Evolutionary conservation across 2,888 invertebrate species (phyloP), one percentile per base, ranked within the genome.

Genomic region (Oligia strigilis): DNA sequence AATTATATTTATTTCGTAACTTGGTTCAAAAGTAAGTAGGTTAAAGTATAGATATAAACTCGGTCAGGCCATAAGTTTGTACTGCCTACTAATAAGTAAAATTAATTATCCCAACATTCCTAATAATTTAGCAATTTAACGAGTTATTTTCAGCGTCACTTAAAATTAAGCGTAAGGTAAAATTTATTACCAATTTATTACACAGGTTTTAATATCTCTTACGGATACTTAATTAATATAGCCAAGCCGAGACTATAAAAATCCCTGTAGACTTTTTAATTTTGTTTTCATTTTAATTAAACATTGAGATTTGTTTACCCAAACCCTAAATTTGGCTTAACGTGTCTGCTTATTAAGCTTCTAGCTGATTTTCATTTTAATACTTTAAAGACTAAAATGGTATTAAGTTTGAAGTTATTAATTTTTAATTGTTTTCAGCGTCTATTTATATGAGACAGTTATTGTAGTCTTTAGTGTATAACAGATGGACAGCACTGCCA

Each of bases 231-330:
- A 78, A 71, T 80, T 73, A 71, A 88, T 79, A 81, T 74, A 69
- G 62, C 79, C 52, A 58, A 72, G 69, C 72, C 40, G 66, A 75
- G 83, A 60, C 84, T 73, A 77, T 85, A 79, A 87, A 88, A 87
- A 82, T 29, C 72, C 77, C 70, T 78, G 75, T 77, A 75, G 49
- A 81, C 40, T 79, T 87, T 79, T 85, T 84, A 85, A 85, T 85
- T 76, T 80, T 76, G 83, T 86, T 83, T 83, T 67, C 82, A 81
- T 82, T 87, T 90, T 88, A 88, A 90, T 90, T 88, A 90, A 90
- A 87, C 78, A 84, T 84, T 80, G 81, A 80, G 62, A 83, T 75
- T 87, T 89, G 80, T 87, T 87, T 77, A 60, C 81, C 58, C 52
- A 79, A 78, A 80, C 79, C 76, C 65, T 83, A 81, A 89, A 87